phyloP scores from a whole-genome alignment of 2,797 vertebrate genomes.

The Babyrousa celebensis region DNA sequence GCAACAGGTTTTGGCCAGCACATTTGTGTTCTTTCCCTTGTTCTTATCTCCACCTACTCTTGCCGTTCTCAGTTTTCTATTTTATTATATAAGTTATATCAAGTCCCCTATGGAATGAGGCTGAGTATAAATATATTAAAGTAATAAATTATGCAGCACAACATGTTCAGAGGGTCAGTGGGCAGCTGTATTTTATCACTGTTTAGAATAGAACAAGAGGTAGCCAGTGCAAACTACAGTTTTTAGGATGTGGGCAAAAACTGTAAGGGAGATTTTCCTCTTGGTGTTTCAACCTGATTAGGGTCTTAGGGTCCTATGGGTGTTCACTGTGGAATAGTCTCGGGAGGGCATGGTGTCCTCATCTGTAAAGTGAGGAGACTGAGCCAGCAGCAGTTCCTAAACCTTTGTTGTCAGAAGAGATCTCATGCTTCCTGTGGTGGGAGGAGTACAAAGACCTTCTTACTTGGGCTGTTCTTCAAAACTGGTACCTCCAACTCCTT shows the following conservation, averaged over 20 bases:
- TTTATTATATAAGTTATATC: constrained; percentile 60
- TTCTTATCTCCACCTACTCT: constrained; percentile 36
- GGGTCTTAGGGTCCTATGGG: not conserved
- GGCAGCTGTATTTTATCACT: not conserved
- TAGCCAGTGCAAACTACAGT: not conserved
- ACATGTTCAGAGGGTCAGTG: not conserved
- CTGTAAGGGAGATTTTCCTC: not conserved
- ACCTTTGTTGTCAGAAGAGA: not conserved
- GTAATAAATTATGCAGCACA: constrained; percentile 14
- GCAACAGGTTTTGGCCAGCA: not conserved
- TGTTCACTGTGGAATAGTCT: not conserved
- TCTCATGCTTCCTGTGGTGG: not conserved
- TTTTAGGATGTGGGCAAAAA: not conserved
- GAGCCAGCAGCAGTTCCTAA: not conserved
- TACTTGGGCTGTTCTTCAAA: not conserved
- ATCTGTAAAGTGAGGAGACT: not conserved
- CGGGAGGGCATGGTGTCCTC: not conserved
- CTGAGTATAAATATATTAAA: constrained; percentile 19
- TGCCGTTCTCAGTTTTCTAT: constrained; percentile 33
- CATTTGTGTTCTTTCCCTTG: not conserved
- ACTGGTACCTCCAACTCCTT: not conserved
- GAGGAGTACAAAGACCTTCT: not conserved
- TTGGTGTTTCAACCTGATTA: not conserved
- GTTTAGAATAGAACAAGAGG: not conserved
- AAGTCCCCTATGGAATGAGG: constrained; percentile 11